These are phyloP conservation scores for Dasysyrphus albostriatus DNA, from an alignment of 2,888 invertebrate genomes.

Conservation along the genomic window DNA sequence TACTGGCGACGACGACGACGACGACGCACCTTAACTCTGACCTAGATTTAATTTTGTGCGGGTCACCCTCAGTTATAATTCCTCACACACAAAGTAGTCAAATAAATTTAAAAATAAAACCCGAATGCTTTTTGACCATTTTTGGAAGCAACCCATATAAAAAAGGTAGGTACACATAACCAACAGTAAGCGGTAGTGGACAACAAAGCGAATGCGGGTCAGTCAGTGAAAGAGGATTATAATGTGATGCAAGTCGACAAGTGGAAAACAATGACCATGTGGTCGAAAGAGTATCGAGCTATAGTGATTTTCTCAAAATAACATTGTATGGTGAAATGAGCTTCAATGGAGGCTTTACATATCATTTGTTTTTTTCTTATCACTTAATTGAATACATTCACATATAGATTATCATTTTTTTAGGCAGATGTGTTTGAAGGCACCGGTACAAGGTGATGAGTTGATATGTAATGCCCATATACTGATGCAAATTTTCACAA, in stretches of 20 bases:
- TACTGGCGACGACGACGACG: neutral
- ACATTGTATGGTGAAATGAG: neutral
- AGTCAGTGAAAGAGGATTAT: conserved; percentile 12
- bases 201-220: neutral
- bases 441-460: too few species aligned
- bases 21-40: conserved; percentile 61
- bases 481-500: too few species aligned
- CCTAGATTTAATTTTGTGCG: conserved; percentile 39
- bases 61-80: conserved; percentile 33
- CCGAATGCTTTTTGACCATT: conserved; percentile 62
- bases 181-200: neutral
- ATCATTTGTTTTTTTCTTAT: neutral
- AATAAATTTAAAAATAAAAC: conserved; percentile 33
- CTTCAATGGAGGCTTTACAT: too few species aligned
- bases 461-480: too few species aligned
- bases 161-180: conserved; percentile 41
- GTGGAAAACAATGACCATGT: conserved; percentile 13
- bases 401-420: too few species aligned
- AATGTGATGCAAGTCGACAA: conserved; percentile 12
- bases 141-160: conserved; percentile 46
- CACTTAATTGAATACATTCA: neutral
- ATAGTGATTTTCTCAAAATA: neutral
- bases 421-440: too few species aligned
- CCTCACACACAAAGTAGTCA: conserved; percentile 19
- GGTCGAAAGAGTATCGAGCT: neutral